A percentile compares a stretch with the other conserved stretches of the same genome.
Conservation (phyloP, 2,888 invertebrate genomes). For the Cyrtodaria siliqua region DNA sequence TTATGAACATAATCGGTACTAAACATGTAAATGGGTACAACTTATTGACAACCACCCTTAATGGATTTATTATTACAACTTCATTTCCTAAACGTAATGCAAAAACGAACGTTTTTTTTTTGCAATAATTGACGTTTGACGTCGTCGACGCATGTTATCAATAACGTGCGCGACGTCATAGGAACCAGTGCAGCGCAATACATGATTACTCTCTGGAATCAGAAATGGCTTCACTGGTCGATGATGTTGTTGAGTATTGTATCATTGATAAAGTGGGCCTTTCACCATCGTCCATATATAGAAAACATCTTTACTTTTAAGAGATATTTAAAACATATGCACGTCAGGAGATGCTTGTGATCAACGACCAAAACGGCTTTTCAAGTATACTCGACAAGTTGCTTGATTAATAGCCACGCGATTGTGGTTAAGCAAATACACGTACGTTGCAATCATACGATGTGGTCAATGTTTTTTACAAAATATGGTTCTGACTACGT, state of each 20-base stretch:
- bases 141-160: too few species aligned
- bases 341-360: constrained; percentile 18
- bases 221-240: constrained; percentile 21
- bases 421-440: constrained; percentile 36
- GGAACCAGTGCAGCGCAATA: too few species aligned
- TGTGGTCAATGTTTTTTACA: constrained; percentile 38
- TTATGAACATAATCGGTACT: too few species aligned
- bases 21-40: too few species aligned
- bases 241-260: constrained; percentile 40
- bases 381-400: constrained; percentile 19
- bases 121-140: too few species aligned
- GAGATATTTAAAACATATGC: constrained; percentile 27
- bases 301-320: constrained; percentile 25
- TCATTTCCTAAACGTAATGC: too few species aligned
- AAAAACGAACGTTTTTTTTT: too few species aligned
- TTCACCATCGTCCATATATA: constrained; percentile 20
- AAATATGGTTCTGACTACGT: constrained; percentile 22
- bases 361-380: constrained; percentile 40
- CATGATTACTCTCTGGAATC: constrained; percentile 36
- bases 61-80: too few species aligned
- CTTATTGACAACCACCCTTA: too few species aligned
- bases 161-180: too few species aligned
- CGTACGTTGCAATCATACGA: constrained; percentile 28
- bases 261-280: constrained; percentile 26
- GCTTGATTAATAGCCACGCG: constrained; percentile 8